Conservation (phyloP, 2,888 invertebrate species). For the Spodoptera exigua region DNA sequence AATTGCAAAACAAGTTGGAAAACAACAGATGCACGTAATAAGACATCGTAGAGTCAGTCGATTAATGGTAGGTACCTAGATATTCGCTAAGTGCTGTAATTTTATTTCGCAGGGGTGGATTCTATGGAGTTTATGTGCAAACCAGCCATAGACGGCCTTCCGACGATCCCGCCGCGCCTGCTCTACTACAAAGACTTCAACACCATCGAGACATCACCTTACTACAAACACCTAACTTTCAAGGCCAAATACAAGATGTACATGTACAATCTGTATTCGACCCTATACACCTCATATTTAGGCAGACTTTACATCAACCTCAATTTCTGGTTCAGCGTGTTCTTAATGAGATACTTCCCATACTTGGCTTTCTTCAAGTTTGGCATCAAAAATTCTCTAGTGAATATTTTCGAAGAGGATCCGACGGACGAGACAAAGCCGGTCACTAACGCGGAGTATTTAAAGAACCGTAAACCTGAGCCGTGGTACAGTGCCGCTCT, state of each 20-base stretch:
- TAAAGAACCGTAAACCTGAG: conserved; percentile 58
- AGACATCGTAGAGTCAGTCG: too few species aligned
- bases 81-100: not conserved
- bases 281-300: conserved; percentile 80
- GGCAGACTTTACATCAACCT: conserved; percentile 91
- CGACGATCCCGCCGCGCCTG: conserved; percentile 63
- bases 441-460: conserved; percentile 76
- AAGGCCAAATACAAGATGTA: conserved; percentile 72
- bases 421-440: conserved; percentile 73
- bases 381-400: conserved; percentile 90
- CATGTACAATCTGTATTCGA: conserved; percentile 56
- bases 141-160: conserved; percentile 70
- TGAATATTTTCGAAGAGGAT: conserved; percentile 88
- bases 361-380: conserved; percentile 91
- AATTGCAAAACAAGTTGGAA: too few species aligned
- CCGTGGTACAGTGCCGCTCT: conserved; percentile 70
- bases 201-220: conserved; percentile 77
- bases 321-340: conserved; percentile 88
- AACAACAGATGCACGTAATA: too few species aligned
- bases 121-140: conserved; percentile 65
- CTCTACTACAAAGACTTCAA: conserved; percentile 81
- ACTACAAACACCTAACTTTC: conserved; percentile 77
- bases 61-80: too few species aligned
- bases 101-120: conserved; percentile 71
- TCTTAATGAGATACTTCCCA: conserved; percentile 91